Percentiles rank a stretch among this genome's conserved stretches.
These are phyloP conservation scores for Microctenopoma stevenorrisi DNA, from an alignment of 2,797 vertebrate species.

Conservation along the genomic window DNA sequence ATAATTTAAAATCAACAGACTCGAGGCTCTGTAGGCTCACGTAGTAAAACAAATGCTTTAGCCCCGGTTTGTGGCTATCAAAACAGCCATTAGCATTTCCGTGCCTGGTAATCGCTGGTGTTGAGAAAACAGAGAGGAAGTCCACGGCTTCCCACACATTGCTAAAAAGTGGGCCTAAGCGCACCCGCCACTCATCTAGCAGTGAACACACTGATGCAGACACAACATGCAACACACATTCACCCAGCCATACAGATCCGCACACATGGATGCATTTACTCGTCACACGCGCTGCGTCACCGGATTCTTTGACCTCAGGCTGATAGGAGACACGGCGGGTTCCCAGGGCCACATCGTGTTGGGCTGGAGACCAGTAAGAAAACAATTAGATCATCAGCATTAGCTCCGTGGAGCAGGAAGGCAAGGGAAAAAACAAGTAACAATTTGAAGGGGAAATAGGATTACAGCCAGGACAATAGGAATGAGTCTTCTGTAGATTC, in stretches of 20 bases:
- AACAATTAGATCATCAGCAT: constrained; percentile 72
- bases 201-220: constrained; percentile 3
- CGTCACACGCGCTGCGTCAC: constrained; percentile 55
- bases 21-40: constrained; percentile 63
- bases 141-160: constrained; percentile 76
- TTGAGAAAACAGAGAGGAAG: constrained; percentile 78
- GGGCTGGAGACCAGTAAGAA: constrained; percentile 56
- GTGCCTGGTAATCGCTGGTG: constrained; percentile 75
- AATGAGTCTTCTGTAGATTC: constrained; percentile 26
- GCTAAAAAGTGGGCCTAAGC: constrained; percentile 43
- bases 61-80: constrained; percentile 69
- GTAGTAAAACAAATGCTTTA: constrained; percentile 76
- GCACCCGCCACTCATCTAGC: constrained; percentile 46
- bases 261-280: constrained; percentile 46
- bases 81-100: constrained; percentile 87
- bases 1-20: constrained; percentile 76
- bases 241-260: constrained; percentile 4
- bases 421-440: constrained; percentile 69
- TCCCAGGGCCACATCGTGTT: constrained; percentile 65
- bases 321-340: constrained; percentile 44
- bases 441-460: constrained; percentile 50
- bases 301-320: constrained; percentile 42
- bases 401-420: constrained; percentile 46
- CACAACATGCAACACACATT: constrained; percentile 6
- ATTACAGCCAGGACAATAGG: constrained; percentile 63